Evolutionary conservation across 2,888 invertebrate species (phyloP).

Genomic region (Podabrus alpinus): DNA sequence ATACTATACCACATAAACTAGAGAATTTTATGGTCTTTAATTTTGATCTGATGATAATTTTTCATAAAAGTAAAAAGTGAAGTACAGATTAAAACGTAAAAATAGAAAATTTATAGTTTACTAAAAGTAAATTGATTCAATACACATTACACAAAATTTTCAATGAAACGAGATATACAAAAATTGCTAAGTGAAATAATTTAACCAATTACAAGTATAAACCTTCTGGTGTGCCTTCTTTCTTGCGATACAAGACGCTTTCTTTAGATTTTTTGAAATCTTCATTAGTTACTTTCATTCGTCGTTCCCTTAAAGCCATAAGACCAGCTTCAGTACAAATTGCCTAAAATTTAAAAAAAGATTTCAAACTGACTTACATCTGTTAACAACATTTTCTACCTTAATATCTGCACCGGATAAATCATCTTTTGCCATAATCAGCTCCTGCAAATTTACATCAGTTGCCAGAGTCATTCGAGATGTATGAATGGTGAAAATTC

Average conservation of each 20-base stretch:
- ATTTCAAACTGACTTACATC: not conserved
- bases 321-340: constrained; percentile 99
- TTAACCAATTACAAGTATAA: constrained; percentile 80
- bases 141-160: not conserved
- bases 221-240: constrained; percentile 99
- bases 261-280: constrained; percentile 99
- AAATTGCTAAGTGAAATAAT: constrained; percentile 3
- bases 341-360: constrained; percentile 66
- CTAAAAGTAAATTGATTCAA: not conserved
- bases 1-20: too few species aligned
- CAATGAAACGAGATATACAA: constrained; percentile 2
- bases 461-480: constrained; percentile 97
- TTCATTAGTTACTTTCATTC: constrained; percentile 99
- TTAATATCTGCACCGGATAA: constrained; percentile 96
- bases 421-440: constrained; percentile 99
- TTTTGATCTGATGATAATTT: too few species aligned
- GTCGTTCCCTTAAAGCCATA: constrained; percentile 94
- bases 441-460: constrained; percentile 93
- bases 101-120: not conserved
- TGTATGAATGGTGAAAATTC: constrained; percentile 98
- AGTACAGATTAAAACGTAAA: not conserved
- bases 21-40: too few species aligned
- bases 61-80: too few species aligned
- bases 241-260: constrained; percentile 97
- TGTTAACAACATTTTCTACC: constrained; percentile 54